Base-by-base conservation (phyloP, 1,140 invertebrate species). In the Varroa destructor region DNA sequence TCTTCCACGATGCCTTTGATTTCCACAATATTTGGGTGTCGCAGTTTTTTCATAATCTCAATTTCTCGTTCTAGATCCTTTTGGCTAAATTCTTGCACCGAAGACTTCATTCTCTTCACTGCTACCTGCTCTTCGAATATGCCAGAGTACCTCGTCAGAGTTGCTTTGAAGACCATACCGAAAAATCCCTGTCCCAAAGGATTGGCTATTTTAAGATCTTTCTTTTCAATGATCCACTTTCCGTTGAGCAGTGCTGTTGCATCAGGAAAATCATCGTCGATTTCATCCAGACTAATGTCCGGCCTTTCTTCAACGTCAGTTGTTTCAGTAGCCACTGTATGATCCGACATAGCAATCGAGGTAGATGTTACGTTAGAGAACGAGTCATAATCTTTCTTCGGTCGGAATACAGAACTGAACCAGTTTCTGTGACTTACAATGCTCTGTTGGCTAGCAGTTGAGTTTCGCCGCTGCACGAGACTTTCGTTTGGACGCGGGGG, bases 21-120 rank as follows among this genome's bases (percentile, higher is more conserved):
- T 79, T 88, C 84, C 0, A 93, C 90, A 73, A 94, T 89, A 78
- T 93, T 93, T 56, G 83, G 84, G 81, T 93, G 91, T 73, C 87
- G 84, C 37, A 94, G 79, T 0, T 83, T 85, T 80, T 88, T 86
- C 86, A 90, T 89, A 42, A 91, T 90, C 40, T 81, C 78, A 57
- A 88, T 88, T 84, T 89, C 88, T 71, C 86, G 79, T 75, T 85
- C 81, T 74, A 80, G 75, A 70, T 80, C 79, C 54, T 54, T 74
- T 5, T 71, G 55, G 42, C 72, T 73, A 42, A 71, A 74, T 46
- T 72, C 54, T 46, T 67, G 57, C 70, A 73, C 71, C 73, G 71
- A 58, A 71, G 75, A 81, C 77, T 84, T 87, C 36, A 90, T 78
- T 75, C 85, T 85, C 77, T 90, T 90, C 0, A 90, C 85, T 54